Conservation (phyloP, 2,888 invertebrate species). For the Phortica okadai region DNA sequence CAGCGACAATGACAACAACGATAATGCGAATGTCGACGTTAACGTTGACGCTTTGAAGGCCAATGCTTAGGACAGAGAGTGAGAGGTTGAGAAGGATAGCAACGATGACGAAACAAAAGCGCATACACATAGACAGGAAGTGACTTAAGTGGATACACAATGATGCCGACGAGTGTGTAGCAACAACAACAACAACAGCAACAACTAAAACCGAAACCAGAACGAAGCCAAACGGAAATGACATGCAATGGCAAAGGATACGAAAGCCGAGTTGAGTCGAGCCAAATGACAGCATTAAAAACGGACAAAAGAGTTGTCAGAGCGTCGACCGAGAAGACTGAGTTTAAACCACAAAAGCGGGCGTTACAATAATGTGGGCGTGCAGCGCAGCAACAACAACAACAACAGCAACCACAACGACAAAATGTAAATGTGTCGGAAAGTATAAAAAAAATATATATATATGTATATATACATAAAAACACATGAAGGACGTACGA, state of each 20-base stretch:
- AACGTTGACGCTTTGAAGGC: neutral
- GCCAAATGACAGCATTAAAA: constrained; percentile 14
- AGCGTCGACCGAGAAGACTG: neutral
- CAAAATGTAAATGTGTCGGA: neutral
- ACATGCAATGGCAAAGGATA: neutral
- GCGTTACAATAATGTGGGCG: neutral
- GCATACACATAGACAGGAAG: constrained; percentile 26
- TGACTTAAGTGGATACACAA: constrained; percentile 22
- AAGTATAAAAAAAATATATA: neutral
- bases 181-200: neutral
- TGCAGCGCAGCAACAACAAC: neutral
- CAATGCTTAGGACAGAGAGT: neutral
- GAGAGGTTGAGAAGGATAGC: neutral
- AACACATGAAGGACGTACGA: neutral
- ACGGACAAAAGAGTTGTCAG: constrained; percentile 24
- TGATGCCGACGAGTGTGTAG: neutral
- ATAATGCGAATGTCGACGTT: no score
- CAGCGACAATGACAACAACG: neutral
- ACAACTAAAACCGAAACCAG: neutral
- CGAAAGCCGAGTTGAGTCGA: neutral
- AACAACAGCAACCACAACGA: neutral
- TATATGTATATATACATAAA: neutral
- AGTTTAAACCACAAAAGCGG: neutral
- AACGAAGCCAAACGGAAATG: constrained; percentile 19
- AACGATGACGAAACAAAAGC: constrained; percentile 19